Percentiles rank a stretch among this genome's conserved stretches.
These are phyloP conservation scores for Ptilorrhoa leucosticta DNA, from an alignment of 2,113 vertebrate genomes.

Conservation along the genomic window DNA sequence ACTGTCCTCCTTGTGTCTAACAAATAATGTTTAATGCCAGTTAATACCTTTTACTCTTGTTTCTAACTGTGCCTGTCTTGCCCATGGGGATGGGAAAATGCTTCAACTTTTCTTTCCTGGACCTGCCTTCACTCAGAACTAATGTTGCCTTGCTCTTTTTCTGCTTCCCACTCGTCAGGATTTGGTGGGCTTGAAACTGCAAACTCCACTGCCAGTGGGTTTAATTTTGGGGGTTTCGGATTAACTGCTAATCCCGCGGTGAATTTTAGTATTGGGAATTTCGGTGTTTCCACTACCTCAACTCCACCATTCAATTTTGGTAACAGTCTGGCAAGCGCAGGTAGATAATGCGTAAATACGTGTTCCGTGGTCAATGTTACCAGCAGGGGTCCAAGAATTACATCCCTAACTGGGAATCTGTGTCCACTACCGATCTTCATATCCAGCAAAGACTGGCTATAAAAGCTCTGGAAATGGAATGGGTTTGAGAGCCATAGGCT, in stretches of 20 bases:
- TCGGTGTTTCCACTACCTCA: conserved; percentile 90
- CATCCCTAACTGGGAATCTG: background rate
- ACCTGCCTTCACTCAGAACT: conserved; percentile 18
- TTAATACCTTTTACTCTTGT: background rate
- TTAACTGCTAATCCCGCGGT: conserved; percentile 92
- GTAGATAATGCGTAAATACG: conserved; percentile 77
- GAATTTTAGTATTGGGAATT: conserved; percentile 96
- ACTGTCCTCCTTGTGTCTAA: background rate
- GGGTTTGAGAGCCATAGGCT: background rate
- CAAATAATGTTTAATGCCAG: background rate
- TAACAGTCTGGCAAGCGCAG: conserved; percentile 96
- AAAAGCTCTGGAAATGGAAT: background rate
- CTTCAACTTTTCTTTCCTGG: background rate
- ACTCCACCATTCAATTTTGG: conserved; percentile 95
- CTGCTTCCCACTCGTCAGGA: conserved; percentile 84
- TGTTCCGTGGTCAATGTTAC: conserved; percentile 44
- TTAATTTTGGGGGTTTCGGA: conserved; percentile 98
- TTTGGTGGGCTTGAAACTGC: conserved; percentile 96
- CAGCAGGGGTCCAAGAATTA: conserved; percentile 78
- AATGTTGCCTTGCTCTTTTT: conserved; percentile 75
- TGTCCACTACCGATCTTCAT: background rate
- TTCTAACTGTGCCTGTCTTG: background rate
- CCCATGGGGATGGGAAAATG: background rate
- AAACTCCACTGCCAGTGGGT: conserved; percentile 90
- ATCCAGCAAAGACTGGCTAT: background rate